A percentile compares a stretch with the other conserved stretches of the same genome.
These are phyloP conservation scores for Malachius bipustulatus DNA, from an alignment of 2,888 invertebrate species.

Conservation along the genomic window DNA sequence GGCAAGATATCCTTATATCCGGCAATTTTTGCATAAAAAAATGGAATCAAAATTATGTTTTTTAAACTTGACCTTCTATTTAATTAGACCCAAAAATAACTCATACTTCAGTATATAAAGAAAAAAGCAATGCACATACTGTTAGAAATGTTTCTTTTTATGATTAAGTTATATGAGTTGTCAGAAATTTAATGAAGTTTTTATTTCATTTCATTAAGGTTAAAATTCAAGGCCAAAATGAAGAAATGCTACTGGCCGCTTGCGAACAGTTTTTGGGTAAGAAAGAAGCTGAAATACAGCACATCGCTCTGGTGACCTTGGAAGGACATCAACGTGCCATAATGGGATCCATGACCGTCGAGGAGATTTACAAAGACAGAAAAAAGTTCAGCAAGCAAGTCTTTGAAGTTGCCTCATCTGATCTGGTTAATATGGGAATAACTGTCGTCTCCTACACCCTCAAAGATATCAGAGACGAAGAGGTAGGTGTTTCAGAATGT, in stretches of 20 bases:
- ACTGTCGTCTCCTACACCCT: constrained; percentile 90
- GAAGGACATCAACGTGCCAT: constrained; percentile 92
- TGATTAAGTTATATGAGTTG: too few relatives aligned
- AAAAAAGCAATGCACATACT: too few relatives aligned
- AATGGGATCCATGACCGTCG: constrained; percentile 95
- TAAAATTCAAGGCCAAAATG: constrained; percentile 80
- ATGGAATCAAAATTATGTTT: too few relatives aligned
- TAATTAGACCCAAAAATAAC: too few relatives aligned
- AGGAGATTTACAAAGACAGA: constrained; percentile 91
- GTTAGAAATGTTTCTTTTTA: too few relatives aligned
- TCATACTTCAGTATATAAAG: too few relatives aligned
- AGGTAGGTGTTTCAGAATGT: constrained; percentile 47
- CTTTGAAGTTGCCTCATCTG: constrained; percentile 89
- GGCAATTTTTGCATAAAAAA: too few relatives aligned
- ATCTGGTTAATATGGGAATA: constrained; percentile 92
- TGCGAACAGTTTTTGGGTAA: constrained; percentile 92
- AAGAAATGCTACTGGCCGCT: constrained; percentile 80
- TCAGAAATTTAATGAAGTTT: too few relatives aligned
- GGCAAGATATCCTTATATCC: too few relatives aligned
- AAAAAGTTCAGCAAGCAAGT: constrained; percentile 93
- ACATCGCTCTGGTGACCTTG: constrained; percentile 81
- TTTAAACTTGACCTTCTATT: too few relatives aligned
- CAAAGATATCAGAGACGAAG: constrained; percentile 89
- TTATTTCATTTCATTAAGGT: too few relatives aligned
- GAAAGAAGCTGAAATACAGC: constrained; percentile 74